phyloP scores from a whole-genome alignment of 2,797 vertebrate genomes.

The Sparidentex hasta region DNA sequence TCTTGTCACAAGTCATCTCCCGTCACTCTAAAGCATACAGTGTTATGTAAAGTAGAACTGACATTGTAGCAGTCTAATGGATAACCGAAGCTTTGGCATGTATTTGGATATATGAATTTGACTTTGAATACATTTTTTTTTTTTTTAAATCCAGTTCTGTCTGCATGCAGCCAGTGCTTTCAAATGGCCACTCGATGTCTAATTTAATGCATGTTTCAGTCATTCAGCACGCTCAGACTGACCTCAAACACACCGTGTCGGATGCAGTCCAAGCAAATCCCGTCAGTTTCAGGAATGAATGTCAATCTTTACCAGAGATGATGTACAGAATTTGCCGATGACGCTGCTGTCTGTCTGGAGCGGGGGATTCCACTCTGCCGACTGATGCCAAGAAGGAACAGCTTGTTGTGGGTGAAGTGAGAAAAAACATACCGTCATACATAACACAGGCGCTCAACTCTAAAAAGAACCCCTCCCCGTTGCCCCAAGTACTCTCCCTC shows the following conservation, averaged over 20 bases:
- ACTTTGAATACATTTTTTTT: no score
- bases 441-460: conserved; percentile 2
- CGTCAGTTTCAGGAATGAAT: conserved; percentile 22
- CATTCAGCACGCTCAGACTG: background rate
- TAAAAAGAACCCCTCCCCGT: background rate
- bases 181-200: background rate
- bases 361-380: background rate
- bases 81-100: background rate
- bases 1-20: conserved; percentile 26
- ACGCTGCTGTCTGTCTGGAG: conserved; percentile 7
- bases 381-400: background rate
- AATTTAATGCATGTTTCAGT: background rate
- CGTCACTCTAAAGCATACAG: conserved; percentile 19
- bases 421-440: conserved; percentile 21
- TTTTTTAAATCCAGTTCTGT: background rate
- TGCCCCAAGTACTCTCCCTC: conserved; percentile 21
- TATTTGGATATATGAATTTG: background rate
- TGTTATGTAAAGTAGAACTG: conserved; percentile 20
- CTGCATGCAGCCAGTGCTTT: background rate
- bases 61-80: background rate
- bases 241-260: conserved; percentile 17
- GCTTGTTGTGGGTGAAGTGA: conserved; percentile 30
- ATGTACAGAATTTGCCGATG: conserved; percentile 1
- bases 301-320: conserved; percentile 23
- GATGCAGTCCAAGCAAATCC: conserved; percentile 25